Evolutionary conservation across 2,797 vertebrate genomes (phyloP).

Genomic region (Spondyliosoma cantharus): DNA sequence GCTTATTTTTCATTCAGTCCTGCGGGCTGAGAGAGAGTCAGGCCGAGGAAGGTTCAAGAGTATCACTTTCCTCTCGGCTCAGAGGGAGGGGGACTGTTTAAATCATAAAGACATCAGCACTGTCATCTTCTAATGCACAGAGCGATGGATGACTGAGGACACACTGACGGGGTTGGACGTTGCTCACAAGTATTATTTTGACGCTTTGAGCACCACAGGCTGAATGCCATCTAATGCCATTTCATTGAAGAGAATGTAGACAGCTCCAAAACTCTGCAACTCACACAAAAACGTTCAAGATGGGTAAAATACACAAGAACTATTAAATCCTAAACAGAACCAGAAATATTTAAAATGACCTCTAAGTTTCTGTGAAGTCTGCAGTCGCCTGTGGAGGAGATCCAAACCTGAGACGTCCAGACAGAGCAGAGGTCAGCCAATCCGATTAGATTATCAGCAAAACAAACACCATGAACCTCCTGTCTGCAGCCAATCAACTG

Average conservation of each 20-base stretch:
- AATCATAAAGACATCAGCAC: conserved; percentile 10
- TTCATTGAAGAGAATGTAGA: too few species aligned
- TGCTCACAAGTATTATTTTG: too few species aligned
- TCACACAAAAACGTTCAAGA: too few species aligned
- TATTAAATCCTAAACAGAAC: neutral
- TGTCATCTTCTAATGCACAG: conserved; percentile 21
- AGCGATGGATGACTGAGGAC: conserved; percentile 13
- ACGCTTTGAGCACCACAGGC: too few species aligned
- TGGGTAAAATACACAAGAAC: too few species aligned
- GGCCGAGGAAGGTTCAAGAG: conserved; percentile 47
- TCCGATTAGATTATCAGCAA: conserved; percentile 74
- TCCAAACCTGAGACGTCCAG: conserved; percentile 30
- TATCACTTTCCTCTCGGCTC: conserved; percentile 46
- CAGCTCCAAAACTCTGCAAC: too few species aligned
- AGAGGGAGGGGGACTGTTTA: neutral
- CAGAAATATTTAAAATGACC: neutral
- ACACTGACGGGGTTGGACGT: neutral
- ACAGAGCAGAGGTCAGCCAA: conserved; percentile 69
- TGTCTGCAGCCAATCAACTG: conserved; percentile 63
- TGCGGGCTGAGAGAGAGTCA: conserved; percentile 36
- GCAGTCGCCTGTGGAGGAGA: neutral
- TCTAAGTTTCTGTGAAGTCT: conserved; percentile 15
- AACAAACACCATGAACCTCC: conserved; percentile 74
- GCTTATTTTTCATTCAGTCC: conserved; percentile 26
- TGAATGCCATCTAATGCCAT: too few species aligned